Evolutionary conservation across 1,140 invertebrate genomes (phyloP).

Genomic region (Sitobion miscanthi): DNA sequence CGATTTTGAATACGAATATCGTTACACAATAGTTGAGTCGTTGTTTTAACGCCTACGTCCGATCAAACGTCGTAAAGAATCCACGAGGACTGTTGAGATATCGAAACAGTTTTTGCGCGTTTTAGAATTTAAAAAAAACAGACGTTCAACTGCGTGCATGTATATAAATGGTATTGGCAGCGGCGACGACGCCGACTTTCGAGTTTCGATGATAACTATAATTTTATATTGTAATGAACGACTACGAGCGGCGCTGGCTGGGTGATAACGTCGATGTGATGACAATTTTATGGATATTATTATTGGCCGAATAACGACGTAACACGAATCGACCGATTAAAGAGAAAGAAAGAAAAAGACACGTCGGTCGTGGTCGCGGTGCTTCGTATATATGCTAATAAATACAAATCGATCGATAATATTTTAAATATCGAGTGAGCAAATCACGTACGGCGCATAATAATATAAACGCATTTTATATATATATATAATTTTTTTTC

Average conservation of each 20-base stretch:
- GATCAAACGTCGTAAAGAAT: neutral
- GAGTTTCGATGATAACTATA: neutral
- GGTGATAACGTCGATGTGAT: neutral
- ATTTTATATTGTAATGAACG: neutral
- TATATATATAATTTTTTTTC: conserved; percentile 9
- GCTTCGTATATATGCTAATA: conserved; percentile 11
- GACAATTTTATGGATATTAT: conserved; percentile 7
- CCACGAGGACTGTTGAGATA: neutral
- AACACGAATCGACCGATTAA: neutral
- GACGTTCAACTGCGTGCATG: neutral
- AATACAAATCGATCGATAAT: conserved; percentile 17
- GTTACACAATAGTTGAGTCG: neutral
- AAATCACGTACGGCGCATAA: neutral
- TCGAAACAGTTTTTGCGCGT: neutral
- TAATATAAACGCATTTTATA: conserved; percentile 31
- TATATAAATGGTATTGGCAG: neutral
- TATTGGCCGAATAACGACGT: neutral
- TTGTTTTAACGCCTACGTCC: no score
- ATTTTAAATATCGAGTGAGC: neutral
- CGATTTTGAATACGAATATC: neutral
- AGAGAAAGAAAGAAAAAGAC: conserved; percentile 25
- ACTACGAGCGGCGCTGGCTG: neutral
- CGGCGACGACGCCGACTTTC: neutral
- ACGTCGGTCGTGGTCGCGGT: neutral
- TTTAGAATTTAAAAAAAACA: neutral